phyloP scores from a whole-genome alignment of 2,888 invertebrate species.

The Phaedon cochleariae region DNA sequence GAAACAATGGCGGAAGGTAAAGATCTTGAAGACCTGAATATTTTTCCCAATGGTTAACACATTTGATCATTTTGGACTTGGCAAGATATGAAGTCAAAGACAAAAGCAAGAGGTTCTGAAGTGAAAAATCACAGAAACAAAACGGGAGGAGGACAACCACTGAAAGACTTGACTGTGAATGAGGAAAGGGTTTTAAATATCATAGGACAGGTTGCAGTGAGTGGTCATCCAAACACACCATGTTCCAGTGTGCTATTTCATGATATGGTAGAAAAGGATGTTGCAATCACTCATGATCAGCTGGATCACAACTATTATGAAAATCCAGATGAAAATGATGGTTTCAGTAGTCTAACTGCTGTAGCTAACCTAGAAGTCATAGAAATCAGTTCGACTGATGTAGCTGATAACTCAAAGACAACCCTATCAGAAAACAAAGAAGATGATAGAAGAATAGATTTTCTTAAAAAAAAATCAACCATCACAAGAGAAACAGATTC shows the following conservation, averaged over 20 bases:
- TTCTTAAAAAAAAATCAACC: too few relatives aligned
- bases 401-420: too few relatives aligned
- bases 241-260: background rate
- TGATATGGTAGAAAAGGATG: background rate
- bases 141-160: background rate
- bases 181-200: background rate
- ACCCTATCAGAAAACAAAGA: background rate
- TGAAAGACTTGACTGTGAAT: background rate
- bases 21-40: slow-evolving; percentile 2
- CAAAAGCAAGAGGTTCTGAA: slow-evolving; percentile 8
- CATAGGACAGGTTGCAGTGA: slow-evolving; percentile 4
- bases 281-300: too few relatives aligned
- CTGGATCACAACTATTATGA: too few relatives aligned
- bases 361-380: too few relatives aligned
- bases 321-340: too few relatives aligned
- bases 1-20: slow-evolving; percentile 14
- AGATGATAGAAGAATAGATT: slow-evolving; percentile 2
- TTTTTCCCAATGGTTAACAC: too few relatives aligned
- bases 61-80: slow-evolving; percentile 7
- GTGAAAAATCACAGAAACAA: background rate
- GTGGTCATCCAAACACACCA: slow-evolving; percentile 5
- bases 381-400: too few relatives aligned
- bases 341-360: too few relatives aligned
- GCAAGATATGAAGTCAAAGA: slow-evolving; percentile 4
- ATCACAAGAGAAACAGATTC: too few relatives aligned